Percentiles rank a stretch among this genome's conserved stretches.
phyloP scores from a whole-genome alignment of 2,888 invertebrate species.

The Hirudinaria manillensis region DNA sequence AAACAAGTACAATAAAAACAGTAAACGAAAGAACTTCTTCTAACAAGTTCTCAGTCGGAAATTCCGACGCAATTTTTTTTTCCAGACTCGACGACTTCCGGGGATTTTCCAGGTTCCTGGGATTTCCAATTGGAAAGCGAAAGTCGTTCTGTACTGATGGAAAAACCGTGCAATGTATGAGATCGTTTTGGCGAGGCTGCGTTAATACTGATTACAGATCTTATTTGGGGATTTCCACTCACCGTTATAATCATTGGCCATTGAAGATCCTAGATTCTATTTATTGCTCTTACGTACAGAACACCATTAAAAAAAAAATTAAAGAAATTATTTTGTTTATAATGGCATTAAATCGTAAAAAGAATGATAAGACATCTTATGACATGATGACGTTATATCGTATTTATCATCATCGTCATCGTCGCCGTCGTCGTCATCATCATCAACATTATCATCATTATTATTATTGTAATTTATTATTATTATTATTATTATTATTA shows the following conservation, averaged over 20 bases:
- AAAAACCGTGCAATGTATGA: not conserved
- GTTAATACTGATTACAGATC: not conserved
- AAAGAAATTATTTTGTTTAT: not conserved
- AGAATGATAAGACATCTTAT: too few species aligned
- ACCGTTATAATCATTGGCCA: too few species aligned
- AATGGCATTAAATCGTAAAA: too few species aligned
- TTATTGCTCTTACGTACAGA: not conserved
- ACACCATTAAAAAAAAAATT: not conserved
- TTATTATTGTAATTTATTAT: not conserved
- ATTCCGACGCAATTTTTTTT: too few species aligned
- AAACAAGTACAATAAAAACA: not conserved
- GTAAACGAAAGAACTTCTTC: too few species aligned
- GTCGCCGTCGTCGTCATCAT: not conserved
- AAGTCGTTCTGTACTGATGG: not conserved
- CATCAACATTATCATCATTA: not conserved
- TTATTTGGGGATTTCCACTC: too few species aligned
- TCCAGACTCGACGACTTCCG: too few species aligned
- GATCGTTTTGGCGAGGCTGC: not conserved
- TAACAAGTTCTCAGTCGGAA: too few species aligned
- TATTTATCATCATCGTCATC: too few species aligned
- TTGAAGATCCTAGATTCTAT: too few species aligned
- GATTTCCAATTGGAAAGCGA: not conserved
- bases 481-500: conserved; percentile 7
- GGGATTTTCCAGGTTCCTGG: too few species aligned
- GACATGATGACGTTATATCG: too few species aligned